These are phyloP conservation scores for Euphydryas editha DNA, from an alignment of 2,888 invertebrate genomes.

Conservation along the genomic window DNA sequence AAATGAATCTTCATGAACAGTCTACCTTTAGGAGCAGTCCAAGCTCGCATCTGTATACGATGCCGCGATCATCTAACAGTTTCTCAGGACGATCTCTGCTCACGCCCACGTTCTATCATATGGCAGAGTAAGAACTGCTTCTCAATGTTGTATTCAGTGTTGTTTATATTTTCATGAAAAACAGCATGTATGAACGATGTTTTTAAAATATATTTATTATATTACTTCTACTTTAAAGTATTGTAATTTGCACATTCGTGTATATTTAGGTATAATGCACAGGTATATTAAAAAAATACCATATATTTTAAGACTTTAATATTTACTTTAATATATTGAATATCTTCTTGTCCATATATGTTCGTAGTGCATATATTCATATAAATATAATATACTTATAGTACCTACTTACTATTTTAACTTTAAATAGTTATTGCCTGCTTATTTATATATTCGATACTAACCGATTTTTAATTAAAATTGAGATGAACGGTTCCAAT, in stretches of 20 bases:
- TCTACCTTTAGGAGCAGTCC: constrained; percentile 74
- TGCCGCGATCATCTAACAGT: constrained; percentile 72
- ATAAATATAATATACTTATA: background rate
- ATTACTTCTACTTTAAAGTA: background rate
- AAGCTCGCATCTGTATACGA: constrained; percentile 71
- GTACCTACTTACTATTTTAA: background rate
- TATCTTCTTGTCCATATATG: background rate
- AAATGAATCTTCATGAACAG: constrained; percentile 35
- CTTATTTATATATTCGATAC: too few species aligned
- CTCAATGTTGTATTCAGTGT: constrained; percentile 45
- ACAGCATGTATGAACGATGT: background rate
- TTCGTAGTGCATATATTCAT: background rate
- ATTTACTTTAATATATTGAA: background rate
- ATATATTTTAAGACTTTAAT: background rate
- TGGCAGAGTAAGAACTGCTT: constrained; percentile 72
- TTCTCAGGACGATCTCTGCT: constrained; percentile 75
- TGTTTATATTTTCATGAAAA: constrained; percentile 8
- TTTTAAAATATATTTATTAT: constrained; percentile 6
- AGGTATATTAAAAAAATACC: background rate
- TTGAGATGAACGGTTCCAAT: too few species aligned
- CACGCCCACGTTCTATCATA: constrained; percentile 79
- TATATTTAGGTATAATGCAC: background rate
- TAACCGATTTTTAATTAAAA: too few species aligned
- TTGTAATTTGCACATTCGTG: background rate
- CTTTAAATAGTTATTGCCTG: background rate